These are phyloP conservation scores for Archips crataeganus DNA, from an alignment of 2,888 invertebrate genomes.

Conservation along the genomic window DNA sequence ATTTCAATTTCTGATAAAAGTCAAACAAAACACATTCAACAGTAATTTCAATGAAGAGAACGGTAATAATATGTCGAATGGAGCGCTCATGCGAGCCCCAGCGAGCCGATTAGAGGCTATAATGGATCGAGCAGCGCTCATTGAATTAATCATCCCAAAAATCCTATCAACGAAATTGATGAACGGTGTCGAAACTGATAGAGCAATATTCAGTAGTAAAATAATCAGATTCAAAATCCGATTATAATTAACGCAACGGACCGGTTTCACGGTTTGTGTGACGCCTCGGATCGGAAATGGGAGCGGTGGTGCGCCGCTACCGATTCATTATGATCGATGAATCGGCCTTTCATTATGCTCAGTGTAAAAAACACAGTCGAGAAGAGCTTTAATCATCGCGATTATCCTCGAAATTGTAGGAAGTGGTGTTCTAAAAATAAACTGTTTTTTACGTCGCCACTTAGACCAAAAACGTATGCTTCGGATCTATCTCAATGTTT, in stretches of 20 bases:
- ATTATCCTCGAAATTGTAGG: constrained; percentile 68
- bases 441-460: constrained; percentile 20
- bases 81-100: constrained; percentile 43
- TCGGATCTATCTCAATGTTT: constrained; percentile 9
- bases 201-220: constrained; percentile 74
- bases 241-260: constrained; percentile 79
- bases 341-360: constrained; percentile 73
- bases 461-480: constrained; percentile 3
- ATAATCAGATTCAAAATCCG: constrained; percentile 78
- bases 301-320: constrained; percentile 64
- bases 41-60: constrained; percentile 31
- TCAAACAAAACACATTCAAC: constrained; percentile 23
- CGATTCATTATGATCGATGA: constrained; percentile 82
- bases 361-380: constrained; percentile 62
- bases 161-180: constrained; percentile 75
- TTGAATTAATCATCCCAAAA: constrained; percentile 72
- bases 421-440: constrained; percentile 61
- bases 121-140: constrained; percentile 61
- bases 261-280: constrained; percentile 70
- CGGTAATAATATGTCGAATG: constrained; percentile 41
- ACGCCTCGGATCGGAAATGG: constrained; percentile 74
- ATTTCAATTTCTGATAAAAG: constrained; percentile 24
- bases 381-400: constrained; percentile 68
- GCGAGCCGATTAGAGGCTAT: constrained; percentile 53
- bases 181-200: constrained; percentile 72